These are phyloP conservation scores for Bostrychus sinensis DNA, from an alignment of 2,113 vertebrate species.

Conservation along the genomic window DNA sequence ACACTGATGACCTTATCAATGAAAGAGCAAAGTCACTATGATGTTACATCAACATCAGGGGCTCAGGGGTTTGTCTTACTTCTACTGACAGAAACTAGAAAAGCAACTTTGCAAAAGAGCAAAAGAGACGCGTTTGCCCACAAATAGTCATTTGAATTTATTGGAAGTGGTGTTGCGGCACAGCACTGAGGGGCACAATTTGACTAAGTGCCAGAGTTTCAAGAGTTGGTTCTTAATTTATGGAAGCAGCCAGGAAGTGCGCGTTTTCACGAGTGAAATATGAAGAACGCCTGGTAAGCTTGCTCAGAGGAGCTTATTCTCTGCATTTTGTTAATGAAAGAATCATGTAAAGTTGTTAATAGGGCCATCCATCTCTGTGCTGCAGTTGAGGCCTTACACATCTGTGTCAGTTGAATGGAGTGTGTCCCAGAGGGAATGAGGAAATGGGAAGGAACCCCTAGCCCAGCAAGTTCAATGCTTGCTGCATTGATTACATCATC, in stretches of 20 bases:
- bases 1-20: conserved; percentile 78
- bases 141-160: conserved; percentile 50
- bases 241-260: conserved; percentile 21
- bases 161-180: conserved; percentile 55
- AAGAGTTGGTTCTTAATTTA: conserved; percentile 36
- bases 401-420: conserved; percentile 27
- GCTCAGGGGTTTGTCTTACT: conserved; percentile 21
- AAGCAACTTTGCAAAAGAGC: conserved; percentile 33
- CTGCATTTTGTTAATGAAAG: conserved; percentile 23
- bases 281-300: conserved; percentile 8
- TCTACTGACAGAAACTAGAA: conserved; percentile 3
- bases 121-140: conserved; percentile 23
- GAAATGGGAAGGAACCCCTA: conserved; percentile 57
- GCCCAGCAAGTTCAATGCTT: conserved; percentile 82
- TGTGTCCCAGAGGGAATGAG: conserved; percentile 14
- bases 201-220: conserved; percentile 40
- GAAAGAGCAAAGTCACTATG: conserved; percentile 73
- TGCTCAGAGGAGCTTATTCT: conserved; percentile 28
- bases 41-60: conserved; percentile 39
- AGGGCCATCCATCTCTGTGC: conserved; percentile 25
- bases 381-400: conserved; percentile 48
- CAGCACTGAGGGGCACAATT: conserved; percentile 34
- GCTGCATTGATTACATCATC: conserved; percentile 88
- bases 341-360: conserved; percentile 27
- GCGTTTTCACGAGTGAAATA: conserved; percentile 33